Conservation (phyloP, 2,113 vertebrate species). For the Pseudopodoces humilis region DNA sequence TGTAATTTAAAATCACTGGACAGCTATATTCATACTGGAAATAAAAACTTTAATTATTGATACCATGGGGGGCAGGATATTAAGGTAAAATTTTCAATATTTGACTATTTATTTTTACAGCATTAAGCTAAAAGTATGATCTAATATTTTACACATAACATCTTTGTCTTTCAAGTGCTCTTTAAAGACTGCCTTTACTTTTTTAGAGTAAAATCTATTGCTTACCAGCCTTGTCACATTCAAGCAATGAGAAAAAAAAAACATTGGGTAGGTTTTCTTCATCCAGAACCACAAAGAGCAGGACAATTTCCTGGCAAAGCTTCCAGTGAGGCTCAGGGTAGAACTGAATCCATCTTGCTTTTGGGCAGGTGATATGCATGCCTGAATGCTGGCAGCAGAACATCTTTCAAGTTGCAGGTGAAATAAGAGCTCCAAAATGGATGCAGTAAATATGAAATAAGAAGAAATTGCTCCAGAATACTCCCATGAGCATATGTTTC, state of each 20-base stretch:
- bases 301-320: not conserved
- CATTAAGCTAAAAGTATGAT: not conserved
- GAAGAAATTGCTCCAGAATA: not conserved
- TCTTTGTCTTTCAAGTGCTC: not conserved
- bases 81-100: not conserved
- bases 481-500: not conserved
- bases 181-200: not conserved
- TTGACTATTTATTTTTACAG: not conserved
- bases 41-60: not conserved
- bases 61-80: not conserved
- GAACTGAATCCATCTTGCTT: not conserved
- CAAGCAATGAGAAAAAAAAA: not conserved
- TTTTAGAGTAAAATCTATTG: not conserved
- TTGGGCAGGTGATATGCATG: not conserved
- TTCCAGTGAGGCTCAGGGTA: not conserved
- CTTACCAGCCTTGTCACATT: not conserved
- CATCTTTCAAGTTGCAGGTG: not conserved
- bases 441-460: not conserved
- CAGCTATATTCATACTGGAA: not conserved
- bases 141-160: not conserved
- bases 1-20: not conserved
- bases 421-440: not conserved
- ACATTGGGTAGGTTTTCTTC: not conserved
- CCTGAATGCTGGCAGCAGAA: not conserved
- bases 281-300: not conserved